Percentiles rank a stretch among this genome's conserved stretches.
These are phyloP conservation scores for Aphaenogaster rudis DNA, from an alignment of 1,140 invertebrate species.

Conservation along the genomic window DNA sequence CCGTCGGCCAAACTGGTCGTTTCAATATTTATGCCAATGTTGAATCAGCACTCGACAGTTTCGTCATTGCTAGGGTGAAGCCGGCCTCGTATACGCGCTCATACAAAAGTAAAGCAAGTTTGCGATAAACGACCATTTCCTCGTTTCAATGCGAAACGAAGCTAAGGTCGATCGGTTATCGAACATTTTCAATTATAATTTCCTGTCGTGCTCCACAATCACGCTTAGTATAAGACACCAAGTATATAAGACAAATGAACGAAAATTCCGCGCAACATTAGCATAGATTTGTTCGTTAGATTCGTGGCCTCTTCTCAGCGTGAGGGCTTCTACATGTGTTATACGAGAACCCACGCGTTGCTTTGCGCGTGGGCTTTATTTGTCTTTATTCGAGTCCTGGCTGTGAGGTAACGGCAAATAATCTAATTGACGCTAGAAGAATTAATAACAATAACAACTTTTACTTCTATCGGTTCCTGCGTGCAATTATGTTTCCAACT, in stretches of 20 bases:
- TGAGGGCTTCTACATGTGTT: neutral
- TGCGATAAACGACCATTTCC: constrained; percentile 68
- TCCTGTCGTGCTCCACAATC: neutral
- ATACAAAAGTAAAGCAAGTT: constrained; percentile 66
- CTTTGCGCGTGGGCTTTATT: constrained; percentile 1
- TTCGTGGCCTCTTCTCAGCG: constrained; percentile 28
- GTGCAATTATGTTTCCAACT: neutral
- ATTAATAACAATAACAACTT: constrained; percentile 22
- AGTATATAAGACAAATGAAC: neutral
- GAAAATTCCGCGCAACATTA: neutral
- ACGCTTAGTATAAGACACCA: neutral
- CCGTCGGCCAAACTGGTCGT: neutral
- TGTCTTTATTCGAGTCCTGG: constrained; percentile 6
- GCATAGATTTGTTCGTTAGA: neutral
- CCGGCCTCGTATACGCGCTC: neutral
- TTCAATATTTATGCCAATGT: neutral
- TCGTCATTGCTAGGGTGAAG: neutral
- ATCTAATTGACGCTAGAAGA: too few relatives aligned
- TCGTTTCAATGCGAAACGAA: constrained; percentile 62
- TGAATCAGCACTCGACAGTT: neutral
- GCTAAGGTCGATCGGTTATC: constrained; percentile 70
- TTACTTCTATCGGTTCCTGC: neutral
- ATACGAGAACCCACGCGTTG: constrained; percentile 33
- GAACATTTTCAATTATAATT: constrained; percentile 53
- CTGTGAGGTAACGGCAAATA: neutral